Percentiles rank a stretch among this genome's conserved stretches.
phyloP scores from a whole-genome alignment of 2,797 vertebrate genomes.

The Oryzias dopingdopingensis region DNA sequence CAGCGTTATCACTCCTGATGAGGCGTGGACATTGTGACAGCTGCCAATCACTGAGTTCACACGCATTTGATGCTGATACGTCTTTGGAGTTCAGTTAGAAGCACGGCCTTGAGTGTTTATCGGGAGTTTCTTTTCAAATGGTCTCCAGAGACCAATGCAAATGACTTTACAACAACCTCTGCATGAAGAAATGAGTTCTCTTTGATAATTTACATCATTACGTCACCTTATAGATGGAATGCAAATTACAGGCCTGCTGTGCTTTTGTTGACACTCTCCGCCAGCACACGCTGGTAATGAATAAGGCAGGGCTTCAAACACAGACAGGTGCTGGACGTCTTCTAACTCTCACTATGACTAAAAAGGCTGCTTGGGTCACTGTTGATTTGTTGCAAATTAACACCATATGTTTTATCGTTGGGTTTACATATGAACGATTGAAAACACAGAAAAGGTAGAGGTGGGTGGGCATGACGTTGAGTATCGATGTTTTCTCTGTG shows the following conservation, averaged over 20 bases:
- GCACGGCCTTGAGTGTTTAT: constrained; percentile 64
- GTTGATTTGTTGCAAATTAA: constrained; percentile 79
- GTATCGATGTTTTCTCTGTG: constrained; percentile 64
- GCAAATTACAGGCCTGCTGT: constrained; percentile 67
- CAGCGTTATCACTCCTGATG: constrained; percentile 55
- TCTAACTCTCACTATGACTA: constrained; percentile 58
- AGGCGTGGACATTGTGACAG: constrained; percentile 62
- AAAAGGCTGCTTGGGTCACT: constrained; percentile 65
- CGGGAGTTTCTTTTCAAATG: constrained; percentile 63
- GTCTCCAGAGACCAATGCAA: constrained; percentile 62
- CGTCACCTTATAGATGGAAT: constrained; percentile 70
- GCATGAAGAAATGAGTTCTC: constrained; percentile 61
- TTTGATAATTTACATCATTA: constrained; percentile 77
- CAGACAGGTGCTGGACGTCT: constrained; percentile 71
- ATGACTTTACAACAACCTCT: constrained; percentile 55
- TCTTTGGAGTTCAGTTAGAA: constrained; percentile 68
- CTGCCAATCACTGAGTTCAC: constrained; percentile 68
- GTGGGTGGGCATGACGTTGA: constrained; percentile 53
- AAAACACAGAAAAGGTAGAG: constrained; percentile 52
- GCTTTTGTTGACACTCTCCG: constrained; percentile 68
- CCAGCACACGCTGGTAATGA: constrained; percentile 70
- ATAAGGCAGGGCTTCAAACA: constrained; percentile 71
- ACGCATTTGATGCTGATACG: constrained; percentile 63
- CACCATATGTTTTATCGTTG: constrained; percentile 71
- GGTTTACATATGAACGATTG: constrained; percentile 77